These are phyloP conservation scores for Hylaeus anthracinus DNA, from an alignment of 1,140 invertebrate species.

Conservation along the genomic window DNA sequence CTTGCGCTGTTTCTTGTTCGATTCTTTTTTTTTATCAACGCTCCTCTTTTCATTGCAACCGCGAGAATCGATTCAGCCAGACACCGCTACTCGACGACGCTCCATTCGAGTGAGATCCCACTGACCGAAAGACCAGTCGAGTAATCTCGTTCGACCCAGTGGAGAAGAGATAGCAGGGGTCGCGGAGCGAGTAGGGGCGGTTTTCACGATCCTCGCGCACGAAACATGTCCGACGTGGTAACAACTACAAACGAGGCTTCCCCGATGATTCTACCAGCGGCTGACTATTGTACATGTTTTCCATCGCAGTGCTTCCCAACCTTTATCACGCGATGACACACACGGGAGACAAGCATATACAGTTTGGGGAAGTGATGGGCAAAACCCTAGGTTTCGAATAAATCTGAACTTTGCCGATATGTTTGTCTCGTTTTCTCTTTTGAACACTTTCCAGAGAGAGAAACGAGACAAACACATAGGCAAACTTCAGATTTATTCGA, in stretches of 20 bases:
- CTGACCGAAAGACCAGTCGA: constrained; percentile 41
- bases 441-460: too few species aligned
- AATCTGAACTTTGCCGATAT: too few species aligned
- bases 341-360: too few species aligned
- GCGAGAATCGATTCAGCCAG: neutral
- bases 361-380: too few species aligned
- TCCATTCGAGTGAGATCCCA: constrained; percentile 12
- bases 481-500: too few species aligned
- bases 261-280: constrained; percentile 32
- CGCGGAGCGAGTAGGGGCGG: constrained; percentile 29
- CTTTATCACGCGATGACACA: too few species aligned
- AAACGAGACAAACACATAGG: too few species aligned
- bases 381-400: too few species aligned
- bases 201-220: constrained; percentile 26
- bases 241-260: constrained; percentile 5
- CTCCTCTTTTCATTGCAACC: neutral
- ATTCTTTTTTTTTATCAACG: neutral
- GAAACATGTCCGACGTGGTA: neutral
- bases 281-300: neutral
- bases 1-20: neutral
- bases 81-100: too few species aligned
- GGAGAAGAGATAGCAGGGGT: neutral
- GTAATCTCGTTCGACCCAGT: constrained; percentile 14
- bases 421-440: too few species aligned
- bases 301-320: too few species aligned